Conservation (phyloP, 2,888 invertebrate genomes). For the Phaonia tiefii region DNA sequence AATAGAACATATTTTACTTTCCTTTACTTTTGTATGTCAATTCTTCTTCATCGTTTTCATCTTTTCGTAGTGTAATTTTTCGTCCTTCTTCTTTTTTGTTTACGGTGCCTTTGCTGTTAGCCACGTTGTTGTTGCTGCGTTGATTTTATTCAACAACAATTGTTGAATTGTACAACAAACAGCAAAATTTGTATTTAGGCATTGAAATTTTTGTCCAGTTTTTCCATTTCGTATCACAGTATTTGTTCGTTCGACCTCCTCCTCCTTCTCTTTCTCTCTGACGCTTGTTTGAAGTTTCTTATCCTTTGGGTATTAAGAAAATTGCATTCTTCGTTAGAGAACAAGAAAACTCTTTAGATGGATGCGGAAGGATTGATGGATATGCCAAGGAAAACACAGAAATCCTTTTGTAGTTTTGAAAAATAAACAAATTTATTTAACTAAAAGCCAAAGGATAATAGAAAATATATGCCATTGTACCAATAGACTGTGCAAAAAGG, state of each 20-base stretch:
- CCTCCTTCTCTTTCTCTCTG: not conserved
- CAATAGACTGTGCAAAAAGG: slow-evolving; percentile 42
- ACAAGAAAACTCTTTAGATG: too few species aligned
- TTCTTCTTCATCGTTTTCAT: too few species aligned
- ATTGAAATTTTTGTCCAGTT: slow-evolving; percentile 53
- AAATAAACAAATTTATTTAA: slow-evolving; percentile 56
- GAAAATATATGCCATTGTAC: slow-evolving; percentile 37
- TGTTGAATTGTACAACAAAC: slow-evolving; percentile 56
- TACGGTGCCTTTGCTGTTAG: slow-evolving; percentile 43
- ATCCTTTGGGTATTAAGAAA: slow-evolving; percentile 67
- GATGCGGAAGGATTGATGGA: not conserved
- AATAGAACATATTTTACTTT: slow-evolving; percentile 56
- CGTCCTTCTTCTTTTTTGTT: slow-evolving; percentile 28
- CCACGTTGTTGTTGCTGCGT: slow-evolving; percentile 9
- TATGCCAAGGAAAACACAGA: slow-evolving; percentile 29
- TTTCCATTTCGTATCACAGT: slow-evolving; percentile 45
- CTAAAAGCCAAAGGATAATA: slow-evolving; percentile 45
- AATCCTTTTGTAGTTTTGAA: slow-evolving; percentile 52
- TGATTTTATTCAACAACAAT: slow-evolving; percentile 44
- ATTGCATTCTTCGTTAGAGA: slow-evolving; percentile 57
- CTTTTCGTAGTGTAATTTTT: slow-evolving; percentile 44
- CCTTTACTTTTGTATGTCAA: slow-evolving; percentile 36
- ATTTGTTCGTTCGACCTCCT: slow-evolving; percentile 40
- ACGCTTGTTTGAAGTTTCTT: slow-evolving; percentile 34
- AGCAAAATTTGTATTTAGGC: slow-evolving; percentile 57